These are phyloP conservation scores for Megalurothrips usitatus DNA, from an alignment of 2,888 invertebrate genomes.

Conservation along the genomic window DNA sequence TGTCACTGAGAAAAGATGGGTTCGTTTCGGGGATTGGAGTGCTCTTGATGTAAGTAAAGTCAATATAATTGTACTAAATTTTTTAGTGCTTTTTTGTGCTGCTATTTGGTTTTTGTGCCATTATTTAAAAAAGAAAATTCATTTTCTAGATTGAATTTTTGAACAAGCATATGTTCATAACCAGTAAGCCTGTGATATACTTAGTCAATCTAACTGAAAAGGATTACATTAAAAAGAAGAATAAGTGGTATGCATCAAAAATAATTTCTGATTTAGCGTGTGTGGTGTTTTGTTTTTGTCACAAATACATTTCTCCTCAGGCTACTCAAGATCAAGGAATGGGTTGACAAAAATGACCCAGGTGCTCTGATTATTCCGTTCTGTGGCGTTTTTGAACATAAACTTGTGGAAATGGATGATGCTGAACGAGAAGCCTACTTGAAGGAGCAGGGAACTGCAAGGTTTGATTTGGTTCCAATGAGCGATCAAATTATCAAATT, in stretches of 20 bases:
- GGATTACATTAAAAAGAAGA: slow-evolving; percentile 97
- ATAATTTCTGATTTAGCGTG: background rate
- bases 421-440: slow-evolving; percentile 70
- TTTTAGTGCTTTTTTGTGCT: slow-evolving; percentile 26
- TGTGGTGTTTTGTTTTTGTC: background rate
- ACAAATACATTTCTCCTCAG: slow-evolving; percentile 48
- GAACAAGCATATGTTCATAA: slow-evolving; percentile 94
- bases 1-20: slow-evolving; percentile 85
- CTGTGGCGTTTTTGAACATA: slow-evolving; percentile 86
- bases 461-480: slow-evolving; percentile 51
- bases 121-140: slow-evolving; percentile 36
- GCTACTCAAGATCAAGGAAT: slow-evolving; percentile 95
- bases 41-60: slow-evolving; percentile 72
- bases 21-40: slow-evolving; percentile 91
- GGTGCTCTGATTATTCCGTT: slow-evolving; percentile 93
- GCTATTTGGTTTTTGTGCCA: slow-evolving; percentile 18
- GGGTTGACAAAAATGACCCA: slow-evolving; percentile 96
- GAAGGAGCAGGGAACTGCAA: slow-evolving; percentile 75
- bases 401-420: slow-evolving; percentile 79
- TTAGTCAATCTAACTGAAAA: slow-evolving; percentile 95
- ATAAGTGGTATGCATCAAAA: slow-evolving; percentile 77
- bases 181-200: slow-evolving; percentile 96
- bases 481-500: no score
- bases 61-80: background rate
- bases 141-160: slow-evolving; percentile 82